Percentiles rank a stretch among this genome's conserved stretches.
phyloP scores from a whole-genome alignment of 2,113 vertebrate species.

The Cettia cetti region DNA sequence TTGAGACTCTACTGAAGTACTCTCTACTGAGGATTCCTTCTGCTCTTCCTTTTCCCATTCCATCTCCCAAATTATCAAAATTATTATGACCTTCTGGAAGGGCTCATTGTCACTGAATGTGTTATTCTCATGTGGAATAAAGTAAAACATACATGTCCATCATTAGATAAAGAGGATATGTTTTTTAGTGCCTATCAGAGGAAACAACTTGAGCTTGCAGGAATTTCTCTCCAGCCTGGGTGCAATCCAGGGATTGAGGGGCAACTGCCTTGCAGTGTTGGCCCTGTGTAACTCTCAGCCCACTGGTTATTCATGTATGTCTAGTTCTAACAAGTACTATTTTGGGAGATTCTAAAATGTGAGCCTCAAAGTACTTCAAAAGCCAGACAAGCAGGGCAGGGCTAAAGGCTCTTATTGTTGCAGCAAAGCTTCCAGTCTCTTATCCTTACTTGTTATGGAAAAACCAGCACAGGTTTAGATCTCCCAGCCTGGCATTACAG shows the following conservation, averaged over 20 bases:
- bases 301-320: not conserved
- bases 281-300: not conserved
- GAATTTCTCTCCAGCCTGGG: not conserved
- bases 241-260: not conserved
- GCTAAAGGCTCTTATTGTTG: not conserved
- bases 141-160: not conserved
- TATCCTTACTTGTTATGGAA: not conserved
- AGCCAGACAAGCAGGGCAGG: not conserved
- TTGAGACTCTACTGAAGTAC: not conserved
- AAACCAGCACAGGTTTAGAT: not conserved
- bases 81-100: not conserved
- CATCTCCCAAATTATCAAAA: not conserved
- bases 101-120: not conserved
- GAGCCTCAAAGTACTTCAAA: not conserved
- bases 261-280: not conserved
- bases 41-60: not conserved
- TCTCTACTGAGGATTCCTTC: not conserved
- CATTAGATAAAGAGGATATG: not conserved
- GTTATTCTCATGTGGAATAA: not conserved
- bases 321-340: constrained; percentile 1
- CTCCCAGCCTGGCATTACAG: not conserved
- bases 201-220: not conserved
- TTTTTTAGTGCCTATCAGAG: not conserved
- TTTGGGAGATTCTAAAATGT: not conserved
- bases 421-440: not conserved